Base-by-base conservation (phyloP, 2,797 vertebrate species). In the Catamblyrhynchus diadema region DNA sequence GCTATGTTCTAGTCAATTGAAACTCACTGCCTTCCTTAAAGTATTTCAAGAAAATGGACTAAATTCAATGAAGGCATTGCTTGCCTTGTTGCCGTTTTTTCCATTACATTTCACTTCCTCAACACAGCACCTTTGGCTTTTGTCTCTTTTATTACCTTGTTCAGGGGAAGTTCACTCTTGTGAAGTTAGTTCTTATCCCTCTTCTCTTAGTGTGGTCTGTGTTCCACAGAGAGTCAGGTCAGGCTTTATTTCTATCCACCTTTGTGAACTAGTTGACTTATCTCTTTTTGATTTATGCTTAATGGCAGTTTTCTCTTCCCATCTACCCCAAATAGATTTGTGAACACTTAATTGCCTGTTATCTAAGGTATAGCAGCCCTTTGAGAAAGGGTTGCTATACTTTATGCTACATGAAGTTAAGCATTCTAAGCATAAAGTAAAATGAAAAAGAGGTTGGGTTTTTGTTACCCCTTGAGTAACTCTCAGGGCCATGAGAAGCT, bases 241-340 rank as follows among this genome's bases (percentile, higher is more conserved):
- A 86, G 54, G 22, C 45, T 91, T 93, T 79, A 81, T 92, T 96
- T 93, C 88, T 89, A 33, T 69, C 53, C 8, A 20, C 22, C 32
- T 65, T 87, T 88, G 61, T 92, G 37, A 92, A 64, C 81, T 81
- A 75, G 81, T 79, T 94, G 17, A 69, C 50, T 81, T 10, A 8
- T 24, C 10, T 62, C 24, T 69, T 71, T 27, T 44, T 74, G 54
- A 56, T 61, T 85, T 70, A 25, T 33, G 22, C 64, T 85, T 61
- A 69, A 73, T 39, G 64, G 14, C 42, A 72, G 12, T 83, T 39
- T 51, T 90, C 42, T 85, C 21, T 70, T 77, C 47, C 48, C 14
- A 45, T 37, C 32, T 94, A 57, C 28, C 11, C 32, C 32, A 66
- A 20, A 80, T 1, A 56, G 32, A 32, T 85, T 51, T 41, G 22